Base-by-base conservation (phyloP, 92 coral and sea anemone genomes). In the Isaurus tuberculatus region DNA sequence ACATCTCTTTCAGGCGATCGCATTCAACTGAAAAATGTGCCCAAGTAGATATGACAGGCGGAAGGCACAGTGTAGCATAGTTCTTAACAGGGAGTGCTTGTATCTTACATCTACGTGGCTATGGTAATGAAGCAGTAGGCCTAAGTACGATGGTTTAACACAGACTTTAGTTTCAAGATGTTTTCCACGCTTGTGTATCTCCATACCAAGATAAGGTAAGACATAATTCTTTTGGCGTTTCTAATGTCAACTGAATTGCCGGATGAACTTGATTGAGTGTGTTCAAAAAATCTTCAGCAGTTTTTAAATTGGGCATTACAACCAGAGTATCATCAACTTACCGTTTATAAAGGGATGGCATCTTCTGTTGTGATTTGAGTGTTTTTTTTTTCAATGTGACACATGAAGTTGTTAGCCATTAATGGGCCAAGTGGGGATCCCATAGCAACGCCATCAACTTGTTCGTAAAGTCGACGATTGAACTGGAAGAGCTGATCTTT, bases 31-130 rank as follows among this genome's bases (percentile, higher is more conserved):
- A 15, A 20, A 60, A 60, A 60, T 60, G 67, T 60, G 2, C 67
- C 67, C 31, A 22, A 29, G 67, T 27, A 2, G 67, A 2, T 60
- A n/a, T n/a, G 67, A 60, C 67, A 5, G 31, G 31, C 67, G 67
- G 67, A 60, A 60, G 29, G 31, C 1, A 60, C 67, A 3, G 29
- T 60, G 67, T 60, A 60, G 31, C 29, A 60, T 60, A 60, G 67
- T 60, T 60, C 67, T 60, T 15, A 60, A 60, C 67, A 60, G 31
- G 67, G 67, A 60, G 67, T 60, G 67, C 20, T 60, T 60, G 14
- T 60, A 60, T 60, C 67, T 60, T 22, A 60, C 67, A 60, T 60
- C 67, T 60, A 60, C 31, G 20, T 60, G 67, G 67, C 67, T 60
- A 19, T 60, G 31, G 31, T 60, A 60, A 60, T 60, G 67, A 27